Evolutionary conservation across 2,797 vertebrate genomes (phyloP).

Genomic region (Scarus forsteni): DNA sequence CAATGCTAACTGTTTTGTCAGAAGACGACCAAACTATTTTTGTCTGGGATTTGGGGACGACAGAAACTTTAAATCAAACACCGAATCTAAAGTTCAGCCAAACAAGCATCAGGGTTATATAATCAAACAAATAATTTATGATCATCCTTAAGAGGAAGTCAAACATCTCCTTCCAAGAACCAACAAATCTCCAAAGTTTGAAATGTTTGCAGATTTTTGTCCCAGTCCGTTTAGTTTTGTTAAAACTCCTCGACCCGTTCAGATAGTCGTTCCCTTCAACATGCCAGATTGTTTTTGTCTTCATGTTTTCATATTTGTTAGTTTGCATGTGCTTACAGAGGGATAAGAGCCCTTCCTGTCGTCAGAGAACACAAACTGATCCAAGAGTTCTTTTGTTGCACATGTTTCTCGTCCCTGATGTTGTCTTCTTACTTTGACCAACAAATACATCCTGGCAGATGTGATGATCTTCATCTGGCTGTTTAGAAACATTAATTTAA

Average conservation of each 20-base stretch:
- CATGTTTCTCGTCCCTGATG: conserved; percentile 28
- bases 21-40: too few relatives aligned
- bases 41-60: too few relatives aligned
- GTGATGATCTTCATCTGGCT: conserved; percentile 19
- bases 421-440: conserved; percentile 34
- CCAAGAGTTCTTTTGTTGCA: conserved; percentile 33
- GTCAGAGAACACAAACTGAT: conserved; percentile 28
- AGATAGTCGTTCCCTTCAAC: background rate
- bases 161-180: background rate
- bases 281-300: background rate
- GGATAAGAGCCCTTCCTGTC: background rate
- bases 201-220: too few relatives aligned
- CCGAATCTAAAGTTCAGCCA: background rate
- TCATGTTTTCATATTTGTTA: background rate
- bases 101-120: background rate
- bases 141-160: background rate
- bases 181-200: too few relatives aligned
- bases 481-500: background rate
- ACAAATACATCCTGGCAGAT: background rate
- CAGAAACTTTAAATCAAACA: background rate
- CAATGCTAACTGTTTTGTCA: too few relatives aligned
- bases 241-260: too few relatives aligned
- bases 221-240: too few relatives aligned
- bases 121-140: background rate
- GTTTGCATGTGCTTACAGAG: background rate